Percentiles rank a stretch among this genome's conserved stretches.
These are phyloP conservation scores for Drosophila lowei DNA, from an alignment of 1,140 invertebrate species.

Conservation along the genomic window DNA sequence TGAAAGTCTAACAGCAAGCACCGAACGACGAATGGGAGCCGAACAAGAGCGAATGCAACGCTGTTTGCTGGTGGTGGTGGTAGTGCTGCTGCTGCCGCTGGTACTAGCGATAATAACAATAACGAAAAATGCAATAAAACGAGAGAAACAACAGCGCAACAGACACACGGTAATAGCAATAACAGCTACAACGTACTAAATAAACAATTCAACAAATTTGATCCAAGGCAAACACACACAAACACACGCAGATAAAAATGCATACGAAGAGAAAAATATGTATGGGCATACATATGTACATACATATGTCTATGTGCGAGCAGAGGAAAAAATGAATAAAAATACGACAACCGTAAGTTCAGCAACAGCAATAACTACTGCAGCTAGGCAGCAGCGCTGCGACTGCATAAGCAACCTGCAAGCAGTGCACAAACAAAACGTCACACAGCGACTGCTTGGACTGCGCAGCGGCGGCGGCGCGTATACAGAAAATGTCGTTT, in stretches of 20 bases:
- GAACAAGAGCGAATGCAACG: constrained; percentile 5
- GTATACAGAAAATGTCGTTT: constrained; percentile 74
- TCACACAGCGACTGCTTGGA: constrained; percentile 36
- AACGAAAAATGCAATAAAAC: constrained; percentile 57
- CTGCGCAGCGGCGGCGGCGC: constrained; percentile 9
- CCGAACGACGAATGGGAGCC: constrained; percentile 12
- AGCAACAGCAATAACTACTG: constrained; percentile 49
- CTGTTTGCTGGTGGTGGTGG: constrained; percentile 30
- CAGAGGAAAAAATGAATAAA: constrained; percentile 59
- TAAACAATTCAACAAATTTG: constrained; percentile 83
- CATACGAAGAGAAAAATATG: constrained; percentile 66
- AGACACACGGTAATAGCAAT: constrained; percentile 55
- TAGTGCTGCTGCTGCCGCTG: constrained; percentile 47
- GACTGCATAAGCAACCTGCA: constrained; percentile 41
- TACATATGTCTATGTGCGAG: constrained; percentile 38
- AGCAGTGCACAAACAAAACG: constrained; percentile 38
- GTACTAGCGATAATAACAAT: constrained; percentile 80
- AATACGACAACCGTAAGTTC: constrained; percentile 56
- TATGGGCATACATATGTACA: not conserved
- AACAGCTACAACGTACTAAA: constrained; percentile 72
- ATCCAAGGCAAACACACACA: constrained; percentile 69
- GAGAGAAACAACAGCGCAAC: constrained; percentile 44
- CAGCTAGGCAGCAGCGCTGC: constrained; percentile 11
- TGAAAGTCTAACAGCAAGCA: constrained; percentile 35
- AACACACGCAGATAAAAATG: constrained; percentile 69